phyloP scores from a whole-genome alignment of 2,113 vertebrate species.

The Drymodes brunneopygia region DNA sequence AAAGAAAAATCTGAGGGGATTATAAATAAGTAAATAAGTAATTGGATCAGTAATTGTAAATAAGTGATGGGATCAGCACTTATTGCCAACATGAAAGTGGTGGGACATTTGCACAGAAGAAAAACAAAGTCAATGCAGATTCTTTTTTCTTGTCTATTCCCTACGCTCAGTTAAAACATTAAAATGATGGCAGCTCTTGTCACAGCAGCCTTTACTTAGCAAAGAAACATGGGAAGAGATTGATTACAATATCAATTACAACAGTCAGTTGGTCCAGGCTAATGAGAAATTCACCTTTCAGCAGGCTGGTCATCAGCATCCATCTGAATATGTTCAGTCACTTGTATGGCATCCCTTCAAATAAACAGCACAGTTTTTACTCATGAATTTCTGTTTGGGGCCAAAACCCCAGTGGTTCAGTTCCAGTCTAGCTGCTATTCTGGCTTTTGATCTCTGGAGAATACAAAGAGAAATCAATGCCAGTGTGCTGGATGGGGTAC shows the following conservation, averaged over 20 bases:
- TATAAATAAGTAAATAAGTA: conserved; percentile 35
- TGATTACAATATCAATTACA: neutral
- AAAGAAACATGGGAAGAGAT: neutral
- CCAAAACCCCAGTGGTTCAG: neutral
- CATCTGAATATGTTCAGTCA: neutral
- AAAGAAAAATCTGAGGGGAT: conserved; percentile 24
- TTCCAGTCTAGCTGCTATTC: neutral
- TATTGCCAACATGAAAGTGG: neutral
- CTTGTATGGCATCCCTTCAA: neutral
- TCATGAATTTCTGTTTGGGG: neutral
- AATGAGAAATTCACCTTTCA: conserved; percentile 12
- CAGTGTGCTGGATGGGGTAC: neutral
- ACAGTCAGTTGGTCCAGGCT: neutral
- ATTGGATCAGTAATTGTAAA: neutral
- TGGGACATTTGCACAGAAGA: conserved; percentile 6
- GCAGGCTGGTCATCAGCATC: neutral
- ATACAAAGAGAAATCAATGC: neutral
- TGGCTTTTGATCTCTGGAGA: neutral
- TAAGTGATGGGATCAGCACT: conserved; percentile 12
- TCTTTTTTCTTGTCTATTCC: neutral
- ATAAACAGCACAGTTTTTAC: neutral
- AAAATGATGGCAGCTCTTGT: neutral
- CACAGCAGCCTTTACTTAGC: neutral
- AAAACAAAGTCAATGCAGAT: neutral
- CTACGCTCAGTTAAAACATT: neutral